phyloP scores from a whole-genome alignment of 1,140 invertebrate genomes.

The Homalodisca vitripennis region DNA sequence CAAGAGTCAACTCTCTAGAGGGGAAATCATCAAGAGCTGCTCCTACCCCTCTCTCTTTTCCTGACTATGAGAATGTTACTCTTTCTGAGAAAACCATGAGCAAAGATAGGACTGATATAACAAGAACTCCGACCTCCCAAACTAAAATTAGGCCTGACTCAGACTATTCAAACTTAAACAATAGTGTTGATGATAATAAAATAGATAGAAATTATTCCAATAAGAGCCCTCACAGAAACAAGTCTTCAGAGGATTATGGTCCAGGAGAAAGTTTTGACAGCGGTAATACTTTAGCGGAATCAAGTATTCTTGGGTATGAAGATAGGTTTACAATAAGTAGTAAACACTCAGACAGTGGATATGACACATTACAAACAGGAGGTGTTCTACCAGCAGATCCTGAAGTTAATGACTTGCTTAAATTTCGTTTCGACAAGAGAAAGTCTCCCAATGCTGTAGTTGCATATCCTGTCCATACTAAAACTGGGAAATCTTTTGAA shows the following conservation, averaged over 20 bases:
- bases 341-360: slow-evolving; percentile 48
- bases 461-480: slow-evolving; percentile 31
- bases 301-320: slow-evolving; percentile 19
- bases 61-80: slow-evolving; percentile 30
- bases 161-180: slow-evolving; percentile 2
- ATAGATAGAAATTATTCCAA: slow-evolving; percentile 2
- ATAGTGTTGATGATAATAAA: neutral
- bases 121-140: neutral
- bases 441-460: neutral
- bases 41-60: neutral
- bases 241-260: slow-evolving; percentile 11
- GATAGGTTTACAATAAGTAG: slow-evolving; percentile 33
- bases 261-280: slow-evolving; percentile 20
- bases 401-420: slow-evolving; percentile 34
- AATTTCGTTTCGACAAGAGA: slow-evolving; percentile 32
- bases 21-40: slow-evolving; percentile 21
- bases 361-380: slow-evolving; percentile 46
- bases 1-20: slow-evolving; percentile 26
- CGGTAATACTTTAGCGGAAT: slow-evolving; percentile 9
- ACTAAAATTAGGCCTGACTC: slow-evolving; percentile 6
- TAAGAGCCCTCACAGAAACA: slow-evolving; percentile 1
- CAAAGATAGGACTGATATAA: neutral
- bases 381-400: slow-evolving; percentile 29
- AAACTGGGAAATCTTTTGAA: slow-evolving; percentile 35
- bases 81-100: neutral